phyloP scores from a whole-genome alignment of 2,888 invertebrate species.

The Diarsia dahlii region DNA sequence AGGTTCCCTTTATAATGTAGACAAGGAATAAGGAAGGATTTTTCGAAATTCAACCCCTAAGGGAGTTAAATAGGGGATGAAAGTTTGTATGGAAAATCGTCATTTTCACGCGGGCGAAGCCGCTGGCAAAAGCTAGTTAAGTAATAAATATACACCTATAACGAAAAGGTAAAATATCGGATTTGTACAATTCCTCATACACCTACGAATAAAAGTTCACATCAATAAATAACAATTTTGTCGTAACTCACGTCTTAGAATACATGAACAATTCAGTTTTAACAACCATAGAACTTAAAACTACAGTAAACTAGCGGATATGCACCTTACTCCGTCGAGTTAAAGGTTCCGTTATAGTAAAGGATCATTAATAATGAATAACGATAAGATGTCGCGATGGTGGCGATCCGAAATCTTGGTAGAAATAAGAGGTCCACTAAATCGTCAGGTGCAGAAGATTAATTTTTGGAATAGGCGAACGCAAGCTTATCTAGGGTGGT shows the following conservation, averaged over 20 bases:
- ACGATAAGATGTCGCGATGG: conserved; percentile 57
- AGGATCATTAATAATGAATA: conserved; percentile 63
- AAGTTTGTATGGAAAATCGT: no score
- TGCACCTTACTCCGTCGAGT: conserved; percentile 36
- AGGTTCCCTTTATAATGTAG: no score
- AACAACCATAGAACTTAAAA: conserved; percentile 28
- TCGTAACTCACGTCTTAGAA: conserved; percentile 48
- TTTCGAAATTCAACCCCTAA: no score
- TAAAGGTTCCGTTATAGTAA: conserved; percentile 26
- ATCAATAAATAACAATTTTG: conserved; percentile 55
- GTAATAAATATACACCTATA: conserved; percentile 9
- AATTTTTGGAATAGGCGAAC: background rate
- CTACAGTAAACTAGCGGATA: conserved; percentile 9
- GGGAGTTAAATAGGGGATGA: no score
- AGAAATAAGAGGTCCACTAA: conserved; percentile 42
- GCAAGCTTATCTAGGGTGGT: background rate
- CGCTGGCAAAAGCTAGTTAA: no score
- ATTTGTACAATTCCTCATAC: conserved; percentile 40
- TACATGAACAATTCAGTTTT: conserved; percentile 47
- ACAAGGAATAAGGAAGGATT: no score
- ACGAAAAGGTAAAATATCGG: conserved; percentile 9
- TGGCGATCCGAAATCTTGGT: conserved; percentile 57
- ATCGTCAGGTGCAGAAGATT: conserved; percentile 28
- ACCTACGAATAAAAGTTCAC: conserved; percentile 36
- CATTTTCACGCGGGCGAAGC: no score